A percentile compares a stretch with the other conserved stretches of the same genome.
Evolutionary conservation across 2,797 vertebrate genomes (phyloP).

Genomic region (Sitta carolinensis): DNA sequence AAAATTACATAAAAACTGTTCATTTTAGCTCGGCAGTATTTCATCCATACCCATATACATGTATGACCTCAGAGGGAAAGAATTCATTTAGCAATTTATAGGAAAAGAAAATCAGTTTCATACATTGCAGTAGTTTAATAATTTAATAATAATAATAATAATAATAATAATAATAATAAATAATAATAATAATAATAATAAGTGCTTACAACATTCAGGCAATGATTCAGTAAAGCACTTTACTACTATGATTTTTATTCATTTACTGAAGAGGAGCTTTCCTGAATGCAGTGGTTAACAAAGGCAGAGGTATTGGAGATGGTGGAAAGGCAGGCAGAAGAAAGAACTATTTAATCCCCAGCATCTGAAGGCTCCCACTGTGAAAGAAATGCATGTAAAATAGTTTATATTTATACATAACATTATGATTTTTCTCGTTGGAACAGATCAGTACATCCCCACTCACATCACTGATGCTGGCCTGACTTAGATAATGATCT

Average conservation of each 20-base stretch:
- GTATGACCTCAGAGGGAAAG: slow-evolving; percentile 7
- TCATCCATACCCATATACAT: not conserved
- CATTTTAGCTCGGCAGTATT: not conserved
- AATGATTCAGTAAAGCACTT: slow-evolving; percentile 26
- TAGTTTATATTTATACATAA: not conserved
- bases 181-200: slow-evolving; percentile 29
- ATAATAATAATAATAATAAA: slow-evolving; percentile 27
- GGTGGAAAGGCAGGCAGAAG: not conserved
- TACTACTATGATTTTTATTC: slow-evolving; percentile 11
- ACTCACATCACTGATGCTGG: not conserved
- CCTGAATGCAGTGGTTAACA: slow-evolving; percentile 33
- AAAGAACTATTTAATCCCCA: not conserved
- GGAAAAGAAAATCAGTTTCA: not conserved
- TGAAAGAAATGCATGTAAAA: not conserved
- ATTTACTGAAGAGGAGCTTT: not conserved
- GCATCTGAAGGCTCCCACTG: not conserved
- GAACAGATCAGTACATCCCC: not conserved
- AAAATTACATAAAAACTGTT: slow-evolving; percentile 20
- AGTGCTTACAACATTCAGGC: not conserved
- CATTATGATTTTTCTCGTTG: not conserved
- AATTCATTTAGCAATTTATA: slow-evolving; percentile 29
- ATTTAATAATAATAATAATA: slow-evolving; percentile 25
- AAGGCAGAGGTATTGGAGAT: not conserved
- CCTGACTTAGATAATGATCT: not conserved
- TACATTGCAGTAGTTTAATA: not conserved